phyloP scores from a whole-genome alignment of 2,888 invertebrate genomes.

The Listrodromus nycthemerus region DNA sequence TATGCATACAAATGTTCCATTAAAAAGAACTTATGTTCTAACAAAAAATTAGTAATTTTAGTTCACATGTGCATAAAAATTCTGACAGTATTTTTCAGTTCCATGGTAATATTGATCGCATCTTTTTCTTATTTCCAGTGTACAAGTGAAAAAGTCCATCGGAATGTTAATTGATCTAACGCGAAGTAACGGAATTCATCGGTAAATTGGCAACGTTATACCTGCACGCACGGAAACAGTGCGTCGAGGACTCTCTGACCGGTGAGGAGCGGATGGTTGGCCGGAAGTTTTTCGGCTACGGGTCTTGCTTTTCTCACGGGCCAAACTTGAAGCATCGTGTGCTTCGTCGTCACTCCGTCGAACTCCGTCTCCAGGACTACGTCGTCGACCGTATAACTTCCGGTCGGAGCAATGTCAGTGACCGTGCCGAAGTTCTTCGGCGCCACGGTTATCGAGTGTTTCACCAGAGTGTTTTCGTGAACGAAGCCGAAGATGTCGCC shows the following conservation, averaged over 20 bases:
- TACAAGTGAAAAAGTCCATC: too few relatives aligned
- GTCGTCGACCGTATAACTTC: conserved; percentile 96
- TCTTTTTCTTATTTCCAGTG: too few relatives aligned
- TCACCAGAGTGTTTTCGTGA: conserved; percentile 97
- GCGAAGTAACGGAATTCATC: too few relatives aligned
- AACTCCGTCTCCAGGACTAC: conserved; percentile 97
- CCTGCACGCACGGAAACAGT: conserved; percentile 97
- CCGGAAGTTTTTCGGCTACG: conserved; percentile 96
- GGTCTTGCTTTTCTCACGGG: conserved; percentile 98
- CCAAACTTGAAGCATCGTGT: conserved; percentile 99
- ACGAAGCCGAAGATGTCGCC: conserved; percentile 98
- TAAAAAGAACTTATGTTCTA: too few relatives aligned
- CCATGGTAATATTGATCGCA: too few relatives aligned
- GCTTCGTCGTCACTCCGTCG: conserved; percentile 94
- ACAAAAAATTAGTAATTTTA: too few relatives aligned
- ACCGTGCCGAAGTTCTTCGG: conserved; percentile 97
- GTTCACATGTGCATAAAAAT: too few relatives aligned
- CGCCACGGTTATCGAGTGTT: conserved; percentile 96
- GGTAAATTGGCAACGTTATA: too few relatives aligned
- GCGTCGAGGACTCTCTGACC: conserved; percentile 99
- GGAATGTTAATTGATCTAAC: too few relatives aligned
- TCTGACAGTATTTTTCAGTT: too few relatives aligned
- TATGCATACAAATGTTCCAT: too few relatives aligned
- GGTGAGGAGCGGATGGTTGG: conserved; percentile 97
- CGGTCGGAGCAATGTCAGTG: conserved; percentile 95